Evolutionary conservation across 2,888 invertebrate genomes (phyloP).

Genomic region (Trissolcus brochymenae): DNA sequence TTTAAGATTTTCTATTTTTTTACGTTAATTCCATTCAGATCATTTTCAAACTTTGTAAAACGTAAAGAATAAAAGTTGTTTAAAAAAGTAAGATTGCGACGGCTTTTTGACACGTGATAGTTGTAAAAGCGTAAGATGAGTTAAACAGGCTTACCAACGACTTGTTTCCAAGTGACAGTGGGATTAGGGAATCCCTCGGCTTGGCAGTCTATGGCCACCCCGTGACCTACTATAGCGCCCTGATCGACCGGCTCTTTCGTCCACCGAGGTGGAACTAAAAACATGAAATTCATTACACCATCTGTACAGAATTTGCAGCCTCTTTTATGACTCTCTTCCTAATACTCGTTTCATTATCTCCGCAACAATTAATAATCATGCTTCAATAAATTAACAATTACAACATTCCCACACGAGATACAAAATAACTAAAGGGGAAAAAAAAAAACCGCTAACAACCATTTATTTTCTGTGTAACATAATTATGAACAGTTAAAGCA

Average conservation of each 20-base stretch:
- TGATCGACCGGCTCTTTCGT: constrained; percentile 84
- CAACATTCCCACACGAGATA: no score
- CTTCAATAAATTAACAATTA: not conserved
- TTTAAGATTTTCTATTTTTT: no score
- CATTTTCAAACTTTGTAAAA: no score
- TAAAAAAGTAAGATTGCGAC: no score
- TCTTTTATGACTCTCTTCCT: constrained; percentile 49
- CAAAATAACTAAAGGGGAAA: no score
- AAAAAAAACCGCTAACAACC: no score
- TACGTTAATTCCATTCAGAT: no score
- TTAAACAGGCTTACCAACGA: constrained; percentile 75
- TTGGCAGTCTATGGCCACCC: constrained; percentile 83
- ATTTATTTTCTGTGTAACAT: no score
- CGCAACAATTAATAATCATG: constrained; percentile 25
- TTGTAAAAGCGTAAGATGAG: no score
- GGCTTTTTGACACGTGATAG: no score
- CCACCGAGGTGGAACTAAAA: constrained; percentile 87
- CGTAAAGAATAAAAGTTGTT: no score
- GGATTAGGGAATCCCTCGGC: constrained; percentile 87
- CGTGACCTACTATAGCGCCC: constrained; percentile 84
- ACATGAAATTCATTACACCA: constrained; percentile 30
- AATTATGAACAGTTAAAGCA: no score
- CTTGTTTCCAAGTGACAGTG: constrained; percentile 78
- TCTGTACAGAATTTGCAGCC: constrained; percentile 6
- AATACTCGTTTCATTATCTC: constrained; percentile 52